Conservation (phyloP, 2,888 invertebrate genomes). For the Platerodrilus igneus region DNA sequence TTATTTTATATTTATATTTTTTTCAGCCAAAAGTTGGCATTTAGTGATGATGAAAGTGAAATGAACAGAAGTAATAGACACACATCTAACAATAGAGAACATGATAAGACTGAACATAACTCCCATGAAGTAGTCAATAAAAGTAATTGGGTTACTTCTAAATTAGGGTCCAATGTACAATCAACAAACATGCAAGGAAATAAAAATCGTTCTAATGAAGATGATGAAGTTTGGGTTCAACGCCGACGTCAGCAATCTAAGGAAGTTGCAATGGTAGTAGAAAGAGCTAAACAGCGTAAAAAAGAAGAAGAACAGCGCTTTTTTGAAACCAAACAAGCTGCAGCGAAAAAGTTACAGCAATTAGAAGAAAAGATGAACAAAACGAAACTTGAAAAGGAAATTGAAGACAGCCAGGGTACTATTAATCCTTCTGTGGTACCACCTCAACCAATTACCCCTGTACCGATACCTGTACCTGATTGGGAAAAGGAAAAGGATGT, state of each 20-base stretch:
- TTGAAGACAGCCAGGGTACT: constrained; percentile 44
- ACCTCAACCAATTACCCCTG: constrained; percentile 46
- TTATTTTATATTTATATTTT: constrained; percentile 17
- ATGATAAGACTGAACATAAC: constrained; percentile 37
- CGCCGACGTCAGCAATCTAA: constrained; percentile 65
- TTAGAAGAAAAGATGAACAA: constrained; percentile 61
- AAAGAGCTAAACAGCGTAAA: constrained; percentile 77
- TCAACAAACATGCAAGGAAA: constrained; percentile 22
- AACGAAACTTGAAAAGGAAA: constrained; percentile 53
- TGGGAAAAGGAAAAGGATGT: constrained; percentile 51
- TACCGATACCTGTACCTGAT: constrained; percentile 51
- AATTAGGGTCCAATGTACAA: constrained; percentile 33
- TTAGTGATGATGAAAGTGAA: constrained; percentile 82
- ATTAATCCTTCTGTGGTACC: constrained; percentile 46
- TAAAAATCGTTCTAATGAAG: constrained; percentile 36
- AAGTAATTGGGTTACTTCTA: constrained; percentile 46
- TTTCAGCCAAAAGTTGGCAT: constrained; percentile 80
- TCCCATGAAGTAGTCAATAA: constrained; percentile 23
- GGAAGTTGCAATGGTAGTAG: constrained; percentile 73
- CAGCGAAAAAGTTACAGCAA: constrained; percentile 64
- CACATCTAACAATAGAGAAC: constrained; percentile 22
- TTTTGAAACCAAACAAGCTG: constrained; percentile 57
- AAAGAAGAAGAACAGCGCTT: constrained; percentile 84
- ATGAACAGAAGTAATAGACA: constrained; percentile 35
- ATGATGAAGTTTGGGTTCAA: constrained; percentile 67